A percentile compares a stretch with the other conserved stretches of the same genome.
These are phyloP conservation scores for Portevinia maculata DNA, from an alignment of 2,888 invertebrate genomes.

Conservation along the genomic window DNA sequence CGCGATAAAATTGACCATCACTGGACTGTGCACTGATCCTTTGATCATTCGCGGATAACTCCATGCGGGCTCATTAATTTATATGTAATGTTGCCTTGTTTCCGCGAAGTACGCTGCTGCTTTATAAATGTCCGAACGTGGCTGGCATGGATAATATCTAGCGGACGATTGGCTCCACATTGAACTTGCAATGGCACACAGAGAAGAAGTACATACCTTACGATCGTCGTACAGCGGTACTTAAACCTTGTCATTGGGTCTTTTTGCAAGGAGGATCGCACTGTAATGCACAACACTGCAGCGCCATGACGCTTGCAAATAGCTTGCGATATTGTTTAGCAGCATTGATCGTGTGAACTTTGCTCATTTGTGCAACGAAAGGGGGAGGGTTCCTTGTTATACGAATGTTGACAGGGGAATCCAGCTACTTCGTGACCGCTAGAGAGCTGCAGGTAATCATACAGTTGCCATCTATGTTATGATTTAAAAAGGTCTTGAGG, in stretches of 20 bases:
- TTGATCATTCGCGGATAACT: slow-evolving; percentile 68
- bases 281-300: slow-evolving; percentile 30
- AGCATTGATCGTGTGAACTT: slow-evolving; percentile 69
- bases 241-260: slow-evolving; percentile 66
- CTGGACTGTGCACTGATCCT: slow-evolving; percentile 50
- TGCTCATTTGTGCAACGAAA: slow-evolving; percentile 39
- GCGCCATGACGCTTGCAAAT: slow-evolving; percentile 32
- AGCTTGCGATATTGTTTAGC: slow-evolving; percentile 45
- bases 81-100: slow-evolving; percentile 70
- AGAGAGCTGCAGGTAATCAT: slow-evolving; percentile 70
- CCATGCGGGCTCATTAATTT: slow-evolving; percentile 72
- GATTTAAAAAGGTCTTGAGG: slow-evolving; percentile 69
- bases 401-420: slow-evolving; percentile 26
- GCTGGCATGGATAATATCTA: slow-evolving; percentile 60
- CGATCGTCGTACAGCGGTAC: slow-evolving; percentile 64
- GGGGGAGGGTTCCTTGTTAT: slow-evolving; percentile 36
- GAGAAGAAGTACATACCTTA: slow-evolving; percentile 41
- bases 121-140: slow-evolving; percentile 68
- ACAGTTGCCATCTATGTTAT: slow-evolving; percentile 69
- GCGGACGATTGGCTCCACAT: slow-evolving; percentile 70
- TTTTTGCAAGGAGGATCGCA: slow-evolving; percentile 31
- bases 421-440: slow-evolving; percentile 58
- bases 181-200: slow-evolving; percentile 56
- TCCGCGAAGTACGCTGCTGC: slow-evolving; percentile 70
- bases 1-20: slow-evolving; percentile 69